A percentile compares a stretch with the other conserved stretches of the same genome.
Conservation (phyloP, 2,888 invertebrate species). For the Brachypalpus laphriformis region DNA sequence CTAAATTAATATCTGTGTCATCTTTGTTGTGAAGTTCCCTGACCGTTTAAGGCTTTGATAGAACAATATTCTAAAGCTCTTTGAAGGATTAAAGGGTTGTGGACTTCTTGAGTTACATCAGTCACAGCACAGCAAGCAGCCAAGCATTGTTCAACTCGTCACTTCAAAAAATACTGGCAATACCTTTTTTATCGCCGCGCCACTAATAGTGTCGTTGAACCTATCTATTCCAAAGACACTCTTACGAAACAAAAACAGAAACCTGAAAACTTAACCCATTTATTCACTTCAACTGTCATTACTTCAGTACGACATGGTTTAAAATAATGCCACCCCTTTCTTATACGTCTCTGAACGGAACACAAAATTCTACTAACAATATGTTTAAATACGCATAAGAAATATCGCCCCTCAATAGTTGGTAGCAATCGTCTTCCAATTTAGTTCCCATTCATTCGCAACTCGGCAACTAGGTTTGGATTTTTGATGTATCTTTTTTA, state of each 20-base stretch:
- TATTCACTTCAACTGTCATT: neutral
- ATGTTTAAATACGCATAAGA: slow-evolving; percentile 57
- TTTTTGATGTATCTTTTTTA: slow-evolving; percentile 31
- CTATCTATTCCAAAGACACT: too few species aligned
- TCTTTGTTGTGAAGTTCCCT: too few species aligned
- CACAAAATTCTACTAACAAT: slow-evolving; percentile 49
- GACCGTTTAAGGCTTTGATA: too few species aligned
- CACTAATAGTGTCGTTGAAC: too few species aligned
- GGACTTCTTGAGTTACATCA: too few species aligned
- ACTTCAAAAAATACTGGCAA: too few species aligned
- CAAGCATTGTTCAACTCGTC: too few species aligned
- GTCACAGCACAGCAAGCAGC: too few species aligned
- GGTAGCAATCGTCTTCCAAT: slow-evolving; percentile 61
- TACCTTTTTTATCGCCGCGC: too few species aligned
- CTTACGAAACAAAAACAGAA: neutral
- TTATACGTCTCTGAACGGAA: neutral
- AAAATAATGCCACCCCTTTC: slow-evolving; percentile 1
- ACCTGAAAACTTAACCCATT: neutral
- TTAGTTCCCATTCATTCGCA: slow-evolving; percentile 64
- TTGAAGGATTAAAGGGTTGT: too few species aligned
- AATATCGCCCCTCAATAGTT: slow-evolving; percentile 41
- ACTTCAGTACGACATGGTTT: neutral
- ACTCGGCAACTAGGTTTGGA: slow-evolving; percentile 3
- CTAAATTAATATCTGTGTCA: too few species aligned
- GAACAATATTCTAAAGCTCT: too few species aligned